Evolutionary conservation across 2,113 vertebrate species (phyloP).

Genomic region (Sphaerodactylus townsendi): DNA sequence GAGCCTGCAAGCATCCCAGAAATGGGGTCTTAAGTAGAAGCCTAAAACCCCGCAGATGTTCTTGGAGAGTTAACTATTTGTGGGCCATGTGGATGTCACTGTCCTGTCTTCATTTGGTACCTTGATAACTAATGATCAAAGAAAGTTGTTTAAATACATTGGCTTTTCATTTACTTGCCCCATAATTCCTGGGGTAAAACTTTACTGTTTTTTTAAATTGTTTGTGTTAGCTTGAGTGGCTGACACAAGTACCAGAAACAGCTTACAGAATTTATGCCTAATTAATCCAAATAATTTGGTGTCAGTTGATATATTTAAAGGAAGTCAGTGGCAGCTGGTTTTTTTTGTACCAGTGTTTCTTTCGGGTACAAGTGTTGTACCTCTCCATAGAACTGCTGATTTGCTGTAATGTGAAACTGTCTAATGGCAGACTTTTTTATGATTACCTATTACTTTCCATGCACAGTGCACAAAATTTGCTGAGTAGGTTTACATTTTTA

Average conservation of each 20-base stretch:
- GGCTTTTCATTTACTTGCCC: background rate
- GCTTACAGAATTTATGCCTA: background rate
- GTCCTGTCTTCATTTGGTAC: background rate
- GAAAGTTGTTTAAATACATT: constrained; percentile 15
- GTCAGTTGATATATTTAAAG: constrained; percentile 34
- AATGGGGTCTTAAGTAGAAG: background rate
- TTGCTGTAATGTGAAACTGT: constrained; percentile 45
- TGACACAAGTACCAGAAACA: background rate
- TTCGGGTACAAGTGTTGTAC: constrained; percentile 35
- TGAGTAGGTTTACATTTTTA: background rate
- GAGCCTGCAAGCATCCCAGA: background rate
- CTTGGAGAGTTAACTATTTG: background rate
- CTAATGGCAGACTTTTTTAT: constrained; percentile 42
- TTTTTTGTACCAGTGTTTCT: constrained; percentile 18
- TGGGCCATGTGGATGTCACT: background rate
- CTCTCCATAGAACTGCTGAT: constrained; percentile 27
- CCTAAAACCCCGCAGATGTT: too few species aligned
- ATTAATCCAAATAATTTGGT: background rate
- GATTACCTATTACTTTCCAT: constrained; percentile 30
- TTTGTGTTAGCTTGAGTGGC: background rate
- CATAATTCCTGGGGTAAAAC: background rate
- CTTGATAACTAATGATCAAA: constrained; percentile 3
- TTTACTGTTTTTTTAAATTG: background rate
- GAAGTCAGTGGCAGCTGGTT: background rate
- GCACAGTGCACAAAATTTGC: background rate